Base-by-base conservation (phyloP, 23 tunicate species). In the Halocynthia aurantium region DNA sequence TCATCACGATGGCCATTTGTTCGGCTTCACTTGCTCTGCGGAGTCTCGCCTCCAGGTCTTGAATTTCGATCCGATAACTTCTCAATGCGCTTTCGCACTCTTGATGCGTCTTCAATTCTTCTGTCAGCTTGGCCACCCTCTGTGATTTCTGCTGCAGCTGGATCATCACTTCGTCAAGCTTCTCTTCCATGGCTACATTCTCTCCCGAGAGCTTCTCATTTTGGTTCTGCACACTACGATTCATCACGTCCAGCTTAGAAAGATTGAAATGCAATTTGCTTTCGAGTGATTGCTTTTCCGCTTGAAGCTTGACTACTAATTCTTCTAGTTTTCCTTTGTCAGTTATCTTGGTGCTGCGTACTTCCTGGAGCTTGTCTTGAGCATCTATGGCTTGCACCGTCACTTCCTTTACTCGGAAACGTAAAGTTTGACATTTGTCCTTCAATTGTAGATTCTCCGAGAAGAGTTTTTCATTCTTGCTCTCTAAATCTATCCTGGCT, bases 401-500 rank as follows among this genome's bases (percentile, higher is more conserved):
- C 10, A 54, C 62, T 54, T 74, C 60, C 6, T 53, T 74, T 2
- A 74, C 50, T 74, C 56, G 54, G 64, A 56, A 19, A 19, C 56
- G 62, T 18, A 74, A 74, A 8, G 9, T 12, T 20, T 54, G 31
- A 18, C 50, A 51, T 56, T 74, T 74, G 8, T 74, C 78, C 18
- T 74, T 74, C n/a, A 74, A 54, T 15, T 13, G 64, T 54, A 8
- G 55, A 50, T 82, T 81, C 70, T 86, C 74, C 0, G 82, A 66
- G 9, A 21, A 52, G 51, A 82, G 75, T 53, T 82, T 61, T 31
- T 67, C 77, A 31, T 55, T 55, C 13, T 69, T 60, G 0, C 62
- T 22, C 71, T 87, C 86, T 69, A 87, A 74, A 22, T 65, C 76
- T 31, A 87, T 81, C 21, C 85, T 77, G 51, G 83, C 81, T 61